Conservation (phyloP, 2,888 invertebrate species). For the Germaria angustata region DNA sequence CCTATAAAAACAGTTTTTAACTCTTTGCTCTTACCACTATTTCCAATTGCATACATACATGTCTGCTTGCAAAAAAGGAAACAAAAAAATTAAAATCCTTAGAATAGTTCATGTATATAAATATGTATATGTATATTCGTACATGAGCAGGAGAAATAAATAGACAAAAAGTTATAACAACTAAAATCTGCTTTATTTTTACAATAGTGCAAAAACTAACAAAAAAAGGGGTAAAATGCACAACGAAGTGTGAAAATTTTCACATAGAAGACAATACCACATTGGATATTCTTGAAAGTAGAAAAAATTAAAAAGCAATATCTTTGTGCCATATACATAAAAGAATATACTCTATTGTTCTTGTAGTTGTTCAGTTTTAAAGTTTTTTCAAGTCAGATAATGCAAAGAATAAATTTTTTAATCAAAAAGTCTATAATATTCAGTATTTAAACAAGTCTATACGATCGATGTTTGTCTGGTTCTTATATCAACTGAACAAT, state of each 20-base stretch:
- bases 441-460: no score
- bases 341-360: background rate
- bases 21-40: no score
- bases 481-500: no score
- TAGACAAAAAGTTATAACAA: conserved; percentile 6
- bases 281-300: background rate
- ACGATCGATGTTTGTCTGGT: no score
- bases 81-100: no score
- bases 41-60: no score
- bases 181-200: conserved; percentile 9
- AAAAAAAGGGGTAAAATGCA: conserved; percentile 26
- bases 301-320: background rate
- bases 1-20: no score
- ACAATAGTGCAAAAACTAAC: background rate
- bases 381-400: background rate
- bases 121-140: background rate
- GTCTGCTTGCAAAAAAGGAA: no score
- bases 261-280: conserved; percentile 46
- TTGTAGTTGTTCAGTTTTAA: background rate
- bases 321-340: background rate
- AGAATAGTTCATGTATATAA: no score
- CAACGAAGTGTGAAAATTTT: conserved; percentile 58
- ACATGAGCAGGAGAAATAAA: background rate
- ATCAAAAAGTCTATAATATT: no score
- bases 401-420: background rate